phyloP scores from a whole-genome alignment of 30 jellyfish, hydroid and myxozoan genomes.

The Catostylus mosaicus region DNA sequence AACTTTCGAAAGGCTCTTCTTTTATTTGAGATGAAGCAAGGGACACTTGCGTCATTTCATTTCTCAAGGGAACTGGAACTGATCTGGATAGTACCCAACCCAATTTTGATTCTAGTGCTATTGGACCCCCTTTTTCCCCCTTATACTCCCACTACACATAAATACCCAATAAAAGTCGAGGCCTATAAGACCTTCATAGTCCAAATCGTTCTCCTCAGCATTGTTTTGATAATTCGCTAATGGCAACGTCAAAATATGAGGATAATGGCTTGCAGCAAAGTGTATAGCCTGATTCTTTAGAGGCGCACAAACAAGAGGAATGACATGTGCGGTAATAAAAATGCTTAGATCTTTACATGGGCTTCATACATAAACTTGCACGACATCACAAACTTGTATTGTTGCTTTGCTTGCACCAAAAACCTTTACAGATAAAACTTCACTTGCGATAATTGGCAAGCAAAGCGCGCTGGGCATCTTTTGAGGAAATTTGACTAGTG shows the following conservation, averaged over 20 bases:
- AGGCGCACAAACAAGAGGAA: constrained; percentile 45
- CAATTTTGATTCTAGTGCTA: constrained; percentile 37
- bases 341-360: constrained; percentile 2
- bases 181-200: constrained; percentile 31
- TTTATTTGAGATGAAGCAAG: too few species aligned
- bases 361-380: constrained; percentile 37
- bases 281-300: constrained; percentile 23
- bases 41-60: too few species aligned
- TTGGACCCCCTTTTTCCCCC: constrained; percentile 49
- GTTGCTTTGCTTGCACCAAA: constrained; percentile 30
- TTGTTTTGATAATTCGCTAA: constrained; percentile 33
- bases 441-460: constrained; percentile 17
- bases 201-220: constrained; percentile 5
- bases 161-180: constrained; percentile 44
- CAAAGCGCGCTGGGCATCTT: too few species aligned
- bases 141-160: constrained; percentile 6
- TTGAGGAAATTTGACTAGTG: too few species aligned
- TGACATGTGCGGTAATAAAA: constrained; percentile 50
- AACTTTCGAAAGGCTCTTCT: too few species aligned
- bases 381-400: constrained; percentile 7
- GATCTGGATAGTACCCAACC: constrained; percentile 57
- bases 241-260: constrained; percentile 26
- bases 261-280: constrained; percentile 43
- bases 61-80: too few species aligned
- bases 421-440: neutral